Base-by-base conservation (phyloP, 2,797 vertebrate species). In the Neoniphon sammara region DNA sequence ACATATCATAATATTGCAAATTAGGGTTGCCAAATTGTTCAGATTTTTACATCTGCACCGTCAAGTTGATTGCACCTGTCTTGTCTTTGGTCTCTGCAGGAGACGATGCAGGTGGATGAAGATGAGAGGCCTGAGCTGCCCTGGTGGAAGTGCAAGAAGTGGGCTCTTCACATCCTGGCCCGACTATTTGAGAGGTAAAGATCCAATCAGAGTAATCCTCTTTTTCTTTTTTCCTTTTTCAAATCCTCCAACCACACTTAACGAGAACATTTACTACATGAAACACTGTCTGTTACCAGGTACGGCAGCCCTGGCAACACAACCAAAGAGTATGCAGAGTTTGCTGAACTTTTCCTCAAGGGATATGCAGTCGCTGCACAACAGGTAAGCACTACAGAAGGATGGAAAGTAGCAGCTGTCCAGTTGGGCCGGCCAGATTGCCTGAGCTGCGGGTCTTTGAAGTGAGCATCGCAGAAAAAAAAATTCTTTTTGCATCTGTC, bases 61-160 rank as follows among this genome's bases (percentile, higher is more conserved):
- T 4, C 12, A 17, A 46, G 30, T 52, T 67, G 47, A 75, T 50
- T 66, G 50, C 55, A 31, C 2, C 50, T 8, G 17, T 1, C 1
- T 34, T 69, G 8, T 81, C 34, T 25, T 8, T 76, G 18, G 31
- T 74, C 21, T 58, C 27, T 58, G 12, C 85, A 99, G 97, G 97
- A 99, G 94, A 99, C 98, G 0, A 95, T 99, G 90, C 97, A 98
- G 91, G 94, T 98, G 78, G 97, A 99, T 89, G 98, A 99, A 91
- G 98, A 99, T 64, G 98, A 99, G 85, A 93, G 97, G 75, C 97
- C 97, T 7, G 97, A 99, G 87, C 94, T 99, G 86, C 97, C 97
- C 2, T 99, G 98, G 98, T 99, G 97, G 97, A 99, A 99, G 88
- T 99, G 97, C 92, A 99, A 99, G 91, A 99, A 99, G 86, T 99